Evolutionary conservation across 92 coral and sea anemone genomes (phyloP).

Genomic region (Porites lobata): DNA sequence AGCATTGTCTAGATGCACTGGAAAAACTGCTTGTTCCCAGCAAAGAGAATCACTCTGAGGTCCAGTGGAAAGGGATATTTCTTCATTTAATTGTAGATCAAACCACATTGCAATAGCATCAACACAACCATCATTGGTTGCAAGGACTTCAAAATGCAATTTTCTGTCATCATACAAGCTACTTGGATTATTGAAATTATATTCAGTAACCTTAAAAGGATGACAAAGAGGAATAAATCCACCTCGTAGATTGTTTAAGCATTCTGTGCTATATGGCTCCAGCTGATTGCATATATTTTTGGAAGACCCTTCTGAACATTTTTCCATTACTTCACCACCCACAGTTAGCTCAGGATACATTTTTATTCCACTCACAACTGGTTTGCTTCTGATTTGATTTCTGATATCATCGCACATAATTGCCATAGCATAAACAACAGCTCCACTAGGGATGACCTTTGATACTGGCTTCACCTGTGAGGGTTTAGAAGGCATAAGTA

Average conservation of each 20-base stretch:
- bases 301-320: constrained; percentile 18
- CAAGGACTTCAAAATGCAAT: constrained; percentile 64
- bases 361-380: constrained; percentile 60
- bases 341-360: constrained; percentile 64
- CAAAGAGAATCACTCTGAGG: constrained; percentile 89
- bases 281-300: constrained; percentile 36
- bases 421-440: constrained; percentile 83
- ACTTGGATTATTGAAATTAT: constrained; percentile 80
- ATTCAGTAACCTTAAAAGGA: constrained; percentile 75
- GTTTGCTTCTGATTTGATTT: constrained; percentile 64
- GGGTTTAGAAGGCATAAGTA: constrained; percentile 52
- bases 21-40: constrained; percentile 99
- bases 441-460: constrained; percentile 89
- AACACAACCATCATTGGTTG: constrained; percentile 62
- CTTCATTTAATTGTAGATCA: constrained; percentile 85
- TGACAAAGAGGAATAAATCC: constrained; percentile 72
- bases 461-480: constrained; percentile 19
- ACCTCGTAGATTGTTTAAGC: constrained; percentile 64
- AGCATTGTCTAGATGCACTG: constrained; percentile 57
- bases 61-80: constrained; percentile 82
- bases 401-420: constrained; percentile 83
- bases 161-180: constrained; percentile 48
- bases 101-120: constrained; percentile 98
- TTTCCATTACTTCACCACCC: constrained; percentile 86
- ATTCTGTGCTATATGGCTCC: constrained; percentile 96